These are phyloP conservation scores for Lepus americanus DNA, from an alignment of 2,113 vertebrate genomes.

Conservation along the genomic window DNA sequence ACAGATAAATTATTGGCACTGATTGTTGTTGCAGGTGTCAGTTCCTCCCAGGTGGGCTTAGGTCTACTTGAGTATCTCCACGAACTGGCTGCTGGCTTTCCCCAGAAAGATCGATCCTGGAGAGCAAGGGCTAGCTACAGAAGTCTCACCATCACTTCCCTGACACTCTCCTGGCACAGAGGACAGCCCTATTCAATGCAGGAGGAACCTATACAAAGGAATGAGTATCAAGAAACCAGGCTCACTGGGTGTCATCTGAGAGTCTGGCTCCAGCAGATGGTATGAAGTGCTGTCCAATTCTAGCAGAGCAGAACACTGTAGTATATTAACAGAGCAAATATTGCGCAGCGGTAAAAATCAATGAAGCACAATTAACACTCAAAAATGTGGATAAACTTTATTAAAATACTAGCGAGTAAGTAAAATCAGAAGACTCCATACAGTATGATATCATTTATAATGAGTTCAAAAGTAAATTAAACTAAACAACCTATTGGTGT, in stretches of 20 bases:
- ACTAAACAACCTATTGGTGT: constrained; percentile 35
- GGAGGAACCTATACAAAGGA: background rate
- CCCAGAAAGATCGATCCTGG: background rate
- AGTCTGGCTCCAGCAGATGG: background rate
- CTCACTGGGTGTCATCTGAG: background rate
- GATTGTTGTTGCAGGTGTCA: background rate
- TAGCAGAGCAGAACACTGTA: background rate
- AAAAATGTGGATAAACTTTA: constrained; percentile 14
- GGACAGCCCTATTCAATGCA: background rate
- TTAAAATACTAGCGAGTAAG: background rate
- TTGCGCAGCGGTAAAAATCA: background rate
- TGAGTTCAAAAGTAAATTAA: constrained; percentile 19
- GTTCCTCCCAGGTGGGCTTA: background rate
- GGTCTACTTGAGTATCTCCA: background rate
- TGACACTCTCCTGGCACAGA: background rate
- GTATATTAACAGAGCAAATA: background rate
- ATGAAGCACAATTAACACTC: background rate
- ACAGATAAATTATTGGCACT: background rate
- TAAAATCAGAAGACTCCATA: background rate
- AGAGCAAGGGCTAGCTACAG: background rate
- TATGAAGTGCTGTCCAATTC: background rate
- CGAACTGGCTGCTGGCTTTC: background rate
- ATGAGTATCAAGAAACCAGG: background rate
- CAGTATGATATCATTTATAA: background rate
- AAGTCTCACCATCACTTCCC: constrained; percentile 32